Percentiles rank a stretch among this genome's conserved stretches.
phyloP scores from a whole-genome alignment of 1,140 invertebrate species.

The Caenorhabditis tropicalis region DNA sequence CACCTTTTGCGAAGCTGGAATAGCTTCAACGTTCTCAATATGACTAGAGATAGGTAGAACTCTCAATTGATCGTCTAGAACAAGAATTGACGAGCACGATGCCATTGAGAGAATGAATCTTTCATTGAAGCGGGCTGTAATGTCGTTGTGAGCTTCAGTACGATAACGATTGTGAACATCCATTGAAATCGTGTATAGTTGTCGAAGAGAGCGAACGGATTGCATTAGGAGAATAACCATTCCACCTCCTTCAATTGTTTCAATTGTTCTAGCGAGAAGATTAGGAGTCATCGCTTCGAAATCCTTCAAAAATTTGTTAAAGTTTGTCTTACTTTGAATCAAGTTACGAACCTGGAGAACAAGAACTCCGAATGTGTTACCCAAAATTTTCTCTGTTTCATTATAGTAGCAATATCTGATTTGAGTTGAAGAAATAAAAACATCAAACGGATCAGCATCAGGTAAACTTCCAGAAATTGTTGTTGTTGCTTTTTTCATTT shows the following conservation, averaged over 20 bases:
- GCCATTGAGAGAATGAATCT: slow-evolving; percentile 89
- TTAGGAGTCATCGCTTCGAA: slow-evolving; percentile 99
- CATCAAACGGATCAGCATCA: slow-evolving; percentile 94
- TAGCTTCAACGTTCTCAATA: slow-evolving; percentile 79
- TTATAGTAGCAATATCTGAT: slow-evolving; percentile 96
- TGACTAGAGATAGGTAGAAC: slow-evolving; percentile 91
- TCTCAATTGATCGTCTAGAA: slow-evolving; percentile 90
- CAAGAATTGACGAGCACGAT: slow-evolving; percentile 85
- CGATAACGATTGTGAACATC: slow-evolving; percentile 94
- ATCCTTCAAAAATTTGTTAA: slow-evolving; percentile 78
- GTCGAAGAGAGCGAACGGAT: slow-evolving; percentile 86
- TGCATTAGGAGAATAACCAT: slow-evolving; percentile 85
- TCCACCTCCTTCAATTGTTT: slow-evolving; percentile 98
- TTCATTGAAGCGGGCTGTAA: slow-evolving; percentile 95
- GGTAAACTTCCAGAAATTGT: slow-evolving; percentile 76
- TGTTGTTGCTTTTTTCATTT: slow-evolving; percentile 85
- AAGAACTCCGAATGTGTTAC: slow-evolving; percentile 96
- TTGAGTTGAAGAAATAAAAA: slow-evolving; percentile 92
- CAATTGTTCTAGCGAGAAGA: slow-evolving; percentile 91
- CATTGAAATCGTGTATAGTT: slow-evolving; percentile 96
- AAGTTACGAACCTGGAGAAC: slow-evolving; percentile 81
- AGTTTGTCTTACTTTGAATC: background rate
- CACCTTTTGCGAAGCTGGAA: slow-evolving; percentile 75
- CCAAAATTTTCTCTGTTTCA: slow-evolving; percentile 96
- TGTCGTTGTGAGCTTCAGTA: slow-evolving; percentile 90